Evolutionary conservation across 2,797 vertebrate species (phyloP), one percentile per base, ranked within the genome.

Genomic region (Taenioides sp.): DNA sequence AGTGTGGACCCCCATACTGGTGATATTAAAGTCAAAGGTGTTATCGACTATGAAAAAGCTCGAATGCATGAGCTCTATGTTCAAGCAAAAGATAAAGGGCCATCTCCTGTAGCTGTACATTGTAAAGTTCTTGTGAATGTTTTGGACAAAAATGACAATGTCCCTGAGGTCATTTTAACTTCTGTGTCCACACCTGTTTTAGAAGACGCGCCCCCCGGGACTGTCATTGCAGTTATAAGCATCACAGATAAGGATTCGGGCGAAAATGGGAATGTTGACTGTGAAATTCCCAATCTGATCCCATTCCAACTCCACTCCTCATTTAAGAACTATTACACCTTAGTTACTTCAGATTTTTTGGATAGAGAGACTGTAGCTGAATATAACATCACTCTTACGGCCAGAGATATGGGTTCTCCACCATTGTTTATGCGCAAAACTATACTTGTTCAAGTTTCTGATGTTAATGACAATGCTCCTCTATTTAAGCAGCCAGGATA

Each of bases 61-160:
- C 93, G 90, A 65, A 93, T 95, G 71, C 95, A 97, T 0, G 96
- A 98, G 80, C 95, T 99, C 2, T 95, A 96, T 0, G 92, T 98
- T 0, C 96, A 96, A 85, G 97, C 96, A 22, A 95, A 95, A 85
- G 97, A 99, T 66, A 94, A 94, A 7, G 97, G 96, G 0, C 95
- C 93, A 0, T 96, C 96, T 0, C 94, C 96, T 0, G 94, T 98
- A 43, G 96, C 96, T 0, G 96, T 95, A 14, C 96, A 97, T 83
- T 98, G 96, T 66, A 95, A 96, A 62, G 94, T 97, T 23, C 87
- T 97, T 0, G 94, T 98, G 65, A 95, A 95, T 58, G 92, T 98
- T 12, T 77, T 97, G 0, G 97, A 98, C 4, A 89, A 92, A 54
- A 98, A 98, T 0, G 97, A 98, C 89, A 98, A 98, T 0, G 86